Percentiles rank a stretch among this genome's conserved stretches.
Evolutionary conservation across 2,888 invertebrate genomes (phyloP).

Genomic region (Zaprionus obscuricornis): DNA sequence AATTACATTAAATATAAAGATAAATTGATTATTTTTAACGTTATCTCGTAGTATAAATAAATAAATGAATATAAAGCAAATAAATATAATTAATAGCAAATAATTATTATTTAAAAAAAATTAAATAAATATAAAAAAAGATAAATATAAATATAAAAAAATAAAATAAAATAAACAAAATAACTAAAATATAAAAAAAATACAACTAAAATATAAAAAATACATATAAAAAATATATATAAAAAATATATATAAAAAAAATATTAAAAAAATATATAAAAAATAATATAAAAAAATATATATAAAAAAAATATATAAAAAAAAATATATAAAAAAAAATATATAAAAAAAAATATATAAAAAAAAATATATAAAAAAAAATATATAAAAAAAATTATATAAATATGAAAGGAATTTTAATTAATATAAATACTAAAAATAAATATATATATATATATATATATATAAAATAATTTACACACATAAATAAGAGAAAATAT

Average conservation of each 20-base stretch:
- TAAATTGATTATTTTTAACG: too few species aligned
- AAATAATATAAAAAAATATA: neutral
- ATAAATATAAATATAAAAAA: neutral
- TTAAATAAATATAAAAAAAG: neutral
- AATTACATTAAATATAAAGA: too few species aligned
- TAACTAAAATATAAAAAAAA: neutral
- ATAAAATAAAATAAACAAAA: neutral
- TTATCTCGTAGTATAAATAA: too few species aligned
- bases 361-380: too few species aligned
- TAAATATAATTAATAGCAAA: neutral
- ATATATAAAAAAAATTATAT: too few species aligned
- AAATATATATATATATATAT: too few species aligned
- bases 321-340: neutral
- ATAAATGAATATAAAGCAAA: too few species aligned
- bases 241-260: neutral
- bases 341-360: too few species aligned
- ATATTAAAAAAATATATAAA: neutral
- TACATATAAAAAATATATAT: neutral
- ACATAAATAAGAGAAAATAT: too few species aligned
- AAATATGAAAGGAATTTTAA: too few species aligned
- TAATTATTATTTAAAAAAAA: neutral
- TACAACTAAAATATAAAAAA: neutral
- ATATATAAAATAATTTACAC: too few species aligned
- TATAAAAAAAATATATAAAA: neutral
- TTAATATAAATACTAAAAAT: too few species aligned